Evolutionary conservation across 2,113 vertebrate species (phyloP), one percentile per base, ranked within the genome.

Genomic region (Scalopus aquaticus): DNA sequence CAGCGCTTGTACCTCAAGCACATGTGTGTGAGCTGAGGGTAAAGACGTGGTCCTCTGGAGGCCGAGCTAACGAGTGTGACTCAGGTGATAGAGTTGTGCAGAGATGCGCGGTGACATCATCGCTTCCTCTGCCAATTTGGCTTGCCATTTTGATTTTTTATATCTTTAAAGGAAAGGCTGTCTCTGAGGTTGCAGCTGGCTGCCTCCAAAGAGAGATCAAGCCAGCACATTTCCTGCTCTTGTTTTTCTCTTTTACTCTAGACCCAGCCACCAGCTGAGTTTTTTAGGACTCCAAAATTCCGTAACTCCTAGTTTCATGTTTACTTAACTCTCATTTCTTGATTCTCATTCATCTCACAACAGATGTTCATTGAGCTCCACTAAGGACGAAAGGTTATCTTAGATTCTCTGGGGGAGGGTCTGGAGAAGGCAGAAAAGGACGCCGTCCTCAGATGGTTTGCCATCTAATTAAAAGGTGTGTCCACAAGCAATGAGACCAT

Each of bases 161-260:
- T 69, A 72, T 95, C 91, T 88, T 32, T 42, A 26, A 84, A 78
- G 76, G 62, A 67, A 88, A 93, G n/a, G 39, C 64, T 91, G 83
- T 89, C 69, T 91, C 28, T 54, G 87, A 51, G 79, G 58, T 83
- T 91, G 74, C 97, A 96, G 95, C 94, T 96, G 97, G 93, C 74
- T 86, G 92, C 69, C 78, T 86, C 69, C n/a, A 37, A 88, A 83
- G 72, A 46, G 49, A 79, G 82, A 64, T 37, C 95, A 77, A 62
- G 74, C 54, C 30, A 24, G 79, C 88, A 69, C 44, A 69, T 54
- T 94, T 85, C 93, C 91, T 95, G 54, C 56, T 73, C 67, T 56
- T 87, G 60, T 62, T 60, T 83, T 80, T 85, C 78, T 90, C 42
- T 44, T 79, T 65, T 12, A n/a, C 30, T 91, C 64, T 42, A 51